These are phyloP conservation scores for Distichodus sexfasciatus DNA, from an alignment of 2,797 vertebrate species.

Conservation along the genomic window DNA sequence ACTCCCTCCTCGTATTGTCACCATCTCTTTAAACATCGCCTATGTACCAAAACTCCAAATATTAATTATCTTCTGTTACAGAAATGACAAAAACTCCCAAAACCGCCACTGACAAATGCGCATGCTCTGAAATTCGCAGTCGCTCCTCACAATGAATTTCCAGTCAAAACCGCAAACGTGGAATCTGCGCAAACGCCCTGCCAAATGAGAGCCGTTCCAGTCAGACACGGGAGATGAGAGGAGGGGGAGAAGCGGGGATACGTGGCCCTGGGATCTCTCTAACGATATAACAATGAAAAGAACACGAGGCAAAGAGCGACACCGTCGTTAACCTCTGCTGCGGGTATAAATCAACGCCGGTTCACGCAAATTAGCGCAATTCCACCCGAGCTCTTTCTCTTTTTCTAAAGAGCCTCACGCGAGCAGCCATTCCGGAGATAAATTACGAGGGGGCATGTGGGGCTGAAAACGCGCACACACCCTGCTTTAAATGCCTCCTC, in stretches of 20 bases:
- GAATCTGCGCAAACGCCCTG: slow-evolving; percentile 17
- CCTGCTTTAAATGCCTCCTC: slow-evolving; percentile 19
- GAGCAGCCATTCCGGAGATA: slow-evolving; percentile 54
- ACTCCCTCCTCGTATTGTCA: too few species aligned
- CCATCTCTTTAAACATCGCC: too few species aligned
- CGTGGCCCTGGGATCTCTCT: slow-evolving; percentile 63
- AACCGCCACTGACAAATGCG: slow-evolving; percentile 1
- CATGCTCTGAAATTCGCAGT: background rate
- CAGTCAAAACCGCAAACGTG: background rate
- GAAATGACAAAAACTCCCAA: too few species aligned
- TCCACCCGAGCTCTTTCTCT: slow-evolving; percentile 65
- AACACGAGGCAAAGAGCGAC: slow-evolving; percentile 80
- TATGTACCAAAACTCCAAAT: too few species aligned
- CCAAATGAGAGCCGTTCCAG: slow-evolving; percentile 44
- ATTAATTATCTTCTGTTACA: too few species aligned
- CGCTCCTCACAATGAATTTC: slow-evolving; percentile 20
- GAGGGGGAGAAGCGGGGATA: slow-evolving; percentile 41
- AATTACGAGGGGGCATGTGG: slow-evolving; percentile 50
- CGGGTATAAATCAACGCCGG: slow-evolving; percentile 81
- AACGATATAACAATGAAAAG: slow-evolving; percentile 82
- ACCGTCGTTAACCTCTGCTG: slow-evolving; percentile 85
- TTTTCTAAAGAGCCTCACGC: slow-evolving; percentile 42
- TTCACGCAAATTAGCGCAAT: slow-evolving; percentile 79
- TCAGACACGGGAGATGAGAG: slow-evolving; percentile 40
- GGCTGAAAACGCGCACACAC: background rate